Conservation (phyloP, 1,140 invertebrate genomes). For the Euura lappo region DNA sequence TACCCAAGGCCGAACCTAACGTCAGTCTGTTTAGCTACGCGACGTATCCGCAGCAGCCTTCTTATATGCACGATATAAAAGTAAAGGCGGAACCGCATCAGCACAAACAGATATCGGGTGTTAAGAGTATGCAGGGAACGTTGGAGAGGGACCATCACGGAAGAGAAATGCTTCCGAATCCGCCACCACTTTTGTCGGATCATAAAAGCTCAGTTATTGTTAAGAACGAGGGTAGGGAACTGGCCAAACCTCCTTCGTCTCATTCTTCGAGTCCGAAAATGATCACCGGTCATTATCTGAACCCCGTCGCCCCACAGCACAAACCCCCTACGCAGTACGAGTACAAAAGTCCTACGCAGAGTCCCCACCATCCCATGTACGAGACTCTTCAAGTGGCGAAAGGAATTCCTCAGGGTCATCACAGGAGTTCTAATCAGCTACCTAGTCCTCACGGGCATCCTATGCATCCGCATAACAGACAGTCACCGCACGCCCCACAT, state of each 20-base stretch:
- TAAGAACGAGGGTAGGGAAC: conserved; percentile 73
- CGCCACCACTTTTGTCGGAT: conserved; percentile 68
- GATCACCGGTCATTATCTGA: conserved; percentile 65
- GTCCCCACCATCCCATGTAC: conserved; percentile 61
- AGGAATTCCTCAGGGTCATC: conserved; percentile 38
- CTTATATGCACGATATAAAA: conserved; percentile 61
- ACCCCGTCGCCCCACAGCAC: conserved; percentile 52
- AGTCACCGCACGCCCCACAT: conserved; percentile 55
- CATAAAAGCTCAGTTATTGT: conserved; percentile 79
- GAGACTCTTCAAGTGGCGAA: conserved; percentile 42
- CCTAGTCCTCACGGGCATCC: conserved; percentile 52
- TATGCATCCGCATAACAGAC: conserved; percentile 51
- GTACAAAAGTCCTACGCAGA: conserved; percentile 64
- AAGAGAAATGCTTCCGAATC: conserved; percentile 66
- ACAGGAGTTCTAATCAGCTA: conserved; percentile 40
- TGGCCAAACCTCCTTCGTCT: conserved; percentile 63
- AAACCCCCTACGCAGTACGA: conserved; percentile 58
- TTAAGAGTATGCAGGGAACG: conserved; percentile 47
- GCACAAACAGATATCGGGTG: conserved; percentile 43
- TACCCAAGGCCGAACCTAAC: conserved; percentile 76
- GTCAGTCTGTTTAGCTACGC: conserved; percentile 75
- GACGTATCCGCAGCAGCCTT: conserved; percentile 64
- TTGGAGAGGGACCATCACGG: conserved; percentile 59
- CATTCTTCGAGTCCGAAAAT: conserved; percentile 72
- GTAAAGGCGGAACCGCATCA: conserved; percentile 53